Percentiles rank a stretch among this genome's conserved stretches.
Conservation (phyloP, 2,113 vertebrate genomes). For the Thermophis baileyi region DNA sequence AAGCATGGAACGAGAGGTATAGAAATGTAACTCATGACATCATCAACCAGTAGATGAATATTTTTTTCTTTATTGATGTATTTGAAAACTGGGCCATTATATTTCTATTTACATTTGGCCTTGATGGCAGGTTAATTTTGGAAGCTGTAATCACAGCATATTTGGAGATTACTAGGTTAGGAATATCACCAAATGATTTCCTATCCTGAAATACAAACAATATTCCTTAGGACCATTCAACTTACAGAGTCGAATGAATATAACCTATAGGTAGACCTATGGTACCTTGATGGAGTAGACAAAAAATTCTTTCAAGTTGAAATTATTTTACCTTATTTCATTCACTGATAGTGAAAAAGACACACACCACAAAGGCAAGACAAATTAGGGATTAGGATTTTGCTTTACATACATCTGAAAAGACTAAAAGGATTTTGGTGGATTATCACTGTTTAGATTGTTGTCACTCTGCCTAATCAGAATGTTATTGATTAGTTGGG, state of each 20-base stretch:
- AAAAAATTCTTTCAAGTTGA: background rate
- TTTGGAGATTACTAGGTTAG: background rate
- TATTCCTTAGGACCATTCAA: background rate
- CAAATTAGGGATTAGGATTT: conserved; percentile 42
- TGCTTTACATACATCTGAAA: conserved; percentile 50
- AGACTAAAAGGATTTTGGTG: conserved; percentile 82
- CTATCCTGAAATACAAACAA: background rate
- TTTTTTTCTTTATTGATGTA: background rate
- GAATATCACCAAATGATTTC: background rate
- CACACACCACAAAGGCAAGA: conserved; percentile 12
- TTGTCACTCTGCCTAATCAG: conserved; percentile 86
- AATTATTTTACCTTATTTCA: background rate
- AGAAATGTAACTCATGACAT: background rate
- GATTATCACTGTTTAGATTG: conserved; percentile 81
- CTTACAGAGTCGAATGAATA: background rate
- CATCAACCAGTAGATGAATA: background rate
- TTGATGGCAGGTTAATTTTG: background rate
- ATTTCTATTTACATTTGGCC: background rate
- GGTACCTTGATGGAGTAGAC: background rate
- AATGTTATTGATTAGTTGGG: conserved; percentile 81
- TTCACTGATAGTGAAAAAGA: background rate
- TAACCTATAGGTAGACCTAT: background rate
- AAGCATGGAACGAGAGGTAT: too few relatives aligned
- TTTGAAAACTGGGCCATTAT: background rate
- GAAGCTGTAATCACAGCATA: background rate